These are phyloP conservation scores for Carpatolechia fugitivella DNA, from an alignment of 2,888 invertebrate genomes.

Conservation along the genomic window DNA sequence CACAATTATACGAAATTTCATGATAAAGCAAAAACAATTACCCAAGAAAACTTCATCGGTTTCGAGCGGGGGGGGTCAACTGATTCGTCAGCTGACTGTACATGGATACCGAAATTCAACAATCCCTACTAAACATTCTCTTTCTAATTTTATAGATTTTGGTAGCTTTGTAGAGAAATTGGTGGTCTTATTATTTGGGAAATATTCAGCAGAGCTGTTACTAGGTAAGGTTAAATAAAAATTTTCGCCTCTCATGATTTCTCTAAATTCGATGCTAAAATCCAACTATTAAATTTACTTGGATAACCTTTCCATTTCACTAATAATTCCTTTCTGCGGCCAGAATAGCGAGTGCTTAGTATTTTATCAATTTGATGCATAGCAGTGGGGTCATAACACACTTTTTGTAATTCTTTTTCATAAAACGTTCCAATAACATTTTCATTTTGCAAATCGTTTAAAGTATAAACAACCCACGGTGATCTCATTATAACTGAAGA, in stretches of 20 bases:
- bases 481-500: slow-evolving; percentile 14
- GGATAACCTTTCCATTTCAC: slow-evolving; percentile 36
- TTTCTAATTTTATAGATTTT: slow-evolving; percentile 22
- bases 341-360: slow-evolving; percentile 19
- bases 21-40: no score
- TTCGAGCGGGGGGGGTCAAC: no score
- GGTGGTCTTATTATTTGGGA: slow-evolving; percentile 27
- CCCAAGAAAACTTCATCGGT: no score
- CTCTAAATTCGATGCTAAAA: slow-evolving; percentile 21
- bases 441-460: slow-evolving; percentile 27
- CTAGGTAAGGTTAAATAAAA: slow-evolving; percentile 27
- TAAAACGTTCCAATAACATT: slow-evolving; percentile 29
- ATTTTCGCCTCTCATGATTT: slow-evolving; percentile 25
- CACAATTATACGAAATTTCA: no score
- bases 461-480: slow-evolving; percentile 25
- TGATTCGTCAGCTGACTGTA: no score
- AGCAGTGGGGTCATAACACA: slow-evolving; percentile 20
- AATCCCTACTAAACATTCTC: slow-evolving; percentile 23
- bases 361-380: slow-evolving; percentile 27
- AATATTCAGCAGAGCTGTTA: slow-evolving; percentile 26
- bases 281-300: slow-evolving; percentile 32
- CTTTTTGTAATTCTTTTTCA: slow-evolving; percentile 31
- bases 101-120: slow-evolving; percentile 21
- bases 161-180: slow-evolving; percentile 22
- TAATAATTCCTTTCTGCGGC: slow-evolving; percentile 29